These are phyloP conservation scores for Hesperophylax magnus DNA, from an alignment of 1,140 invertebrate genomes.

Conservation along the genomic window DNA sequence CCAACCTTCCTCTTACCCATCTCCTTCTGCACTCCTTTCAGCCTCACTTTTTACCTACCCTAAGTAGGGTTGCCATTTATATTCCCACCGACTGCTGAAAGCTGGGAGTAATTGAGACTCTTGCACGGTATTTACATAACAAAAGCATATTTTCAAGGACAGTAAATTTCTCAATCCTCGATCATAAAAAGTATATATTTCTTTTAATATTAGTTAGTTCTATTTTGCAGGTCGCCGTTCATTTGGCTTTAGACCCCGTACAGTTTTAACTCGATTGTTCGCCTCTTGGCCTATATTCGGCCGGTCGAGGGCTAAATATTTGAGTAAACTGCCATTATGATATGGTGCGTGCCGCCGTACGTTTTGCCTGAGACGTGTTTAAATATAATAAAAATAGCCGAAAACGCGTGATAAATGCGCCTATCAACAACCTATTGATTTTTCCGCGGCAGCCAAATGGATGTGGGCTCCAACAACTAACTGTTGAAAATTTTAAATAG, in stretches of 20 bases:
- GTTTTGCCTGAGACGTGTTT: slow-evolving; percentile 28
- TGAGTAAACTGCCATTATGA: slow-evolving; percentile 7
- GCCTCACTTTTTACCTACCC: too few relatives aligned
- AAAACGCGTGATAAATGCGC: slow-evolving; percentile 22
- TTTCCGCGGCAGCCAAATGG: not conserved
- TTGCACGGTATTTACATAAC: too few relatives aligned
- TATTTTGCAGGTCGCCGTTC: not conserved
- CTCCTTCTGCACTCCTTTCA: too few relatives aligned
- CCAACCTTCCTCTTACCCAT: too few relatives aligned
- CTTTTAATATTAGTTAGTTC: not conserved
- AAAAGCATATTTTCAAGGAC: too few relatives aligned
- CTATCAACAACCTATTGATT: slow-evolving; percentile 22
- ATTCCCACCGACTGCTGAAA: too few relatives aligned
- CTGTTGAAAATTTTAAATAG: too few relatives aligned
- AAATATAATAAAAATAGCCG: slow-evolving; percentile 32
- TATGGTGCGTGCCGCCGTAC: slow-evolving; percentile 21
- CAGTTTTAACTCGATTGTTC: not conserved
- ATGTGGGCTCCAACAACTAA: not conserved
- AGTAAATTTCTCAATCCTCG: too few relatives aligned
- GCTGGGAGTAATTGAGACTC: too few relatives aligned
- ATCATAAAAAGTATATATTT: not conserved
- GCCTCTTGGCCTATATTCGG: not conserved
- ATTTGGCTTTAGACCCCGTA: not conserved
- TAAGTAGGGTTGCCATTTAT: too few relatives aligned
- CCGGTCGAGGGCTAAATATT: not conserved